Conservation (phyloP, 2,113 vertebrate genomes). For the Bubo bubo region DNA sequence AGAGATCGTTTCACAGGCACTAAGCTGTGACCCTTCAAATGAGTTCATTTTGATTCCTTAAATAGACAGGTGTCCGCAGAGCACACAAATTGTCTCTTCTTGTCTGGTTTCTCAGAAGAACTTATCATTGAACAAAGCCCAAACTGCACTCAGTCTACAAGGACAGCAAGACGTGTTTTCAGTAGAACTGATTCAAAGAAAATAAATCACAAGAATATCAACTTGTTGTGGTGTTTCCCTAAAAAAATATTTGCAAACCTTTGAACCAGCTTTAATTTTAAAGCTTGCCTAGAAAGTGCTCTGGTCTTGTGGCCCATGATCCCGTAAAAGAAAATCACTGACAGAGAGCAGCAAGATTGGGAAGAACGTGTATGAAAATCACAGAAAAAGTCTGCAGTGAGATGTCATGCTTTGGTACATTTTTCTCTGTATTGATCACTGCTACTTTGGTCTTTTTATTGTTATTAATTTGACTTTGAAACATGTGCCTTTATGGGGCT, state of each 20-base stretch:
- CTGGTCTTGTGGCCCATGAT: background rate
- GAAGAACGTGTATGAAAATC: rapidly evolving
- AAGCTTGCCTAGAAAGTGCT: background rate
- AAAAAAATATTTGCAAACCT: background rate
- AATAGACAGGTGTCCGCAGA: background rate
- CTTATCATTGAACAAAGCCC: background rate
- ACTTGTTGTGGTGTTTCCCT: background rate
- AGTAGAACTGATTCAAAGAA: background rate
- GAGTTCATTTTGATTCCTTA: conserved; percentile 8
- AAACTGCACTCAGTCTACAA: background rate
- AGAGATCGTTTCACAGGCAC: background rate
- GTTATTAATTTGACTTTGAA: background rate
- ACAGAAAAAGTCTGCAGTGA: background rate
- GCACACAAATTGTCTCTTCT: background rate
- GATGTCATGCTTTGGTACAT: background rate
- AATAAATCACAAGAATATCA: background rate
- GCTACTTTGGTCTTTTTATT: background rate
- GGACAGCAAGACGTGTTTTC: background rate
- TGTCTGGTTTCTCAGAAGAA: background rate
- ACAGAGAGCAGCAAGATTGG: background rate
- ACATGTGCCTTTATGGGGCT: background rate
- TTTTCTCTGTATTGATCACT: background rate
- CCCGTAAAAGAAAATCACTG: background rate
- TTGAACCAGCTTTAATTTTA: background rate
- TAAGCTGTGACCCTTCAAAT: conserved; percentile 19